Conservation (phyloP, 1,140 invertebrate species). For the Conus ventricosus region DNA sequence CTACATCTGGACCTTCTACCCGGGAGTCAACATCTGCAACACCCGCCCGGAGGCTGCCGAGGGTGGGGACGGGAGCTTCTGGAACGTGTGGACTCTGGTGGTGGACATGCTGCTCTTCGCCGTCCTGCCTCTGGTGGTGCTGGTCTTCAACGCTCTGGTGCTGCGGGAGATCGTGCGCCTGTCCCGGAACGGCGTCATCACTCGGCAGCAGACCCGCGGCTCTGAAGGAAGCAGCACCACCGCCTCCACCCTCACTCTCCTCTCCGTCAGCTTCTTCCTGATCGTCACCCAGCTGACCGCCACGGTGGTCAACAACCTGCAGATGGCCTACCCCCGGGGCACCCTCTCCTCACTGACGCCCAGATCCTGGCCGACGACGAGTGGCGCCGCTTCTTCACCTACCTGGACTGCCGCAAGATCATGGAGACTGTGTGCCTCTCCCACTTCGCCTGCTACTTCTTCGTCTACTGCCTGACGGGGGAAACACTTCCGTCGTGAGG, state of each 20-base stretch:
- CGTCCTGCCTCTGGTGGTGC: conserved; percentile 59
- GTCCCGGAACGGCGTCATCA: conserved; percentile 47
- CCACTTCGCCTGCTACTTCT: conserved; percentile 68
- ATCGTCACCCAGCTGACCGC: conserved; percentile 65
- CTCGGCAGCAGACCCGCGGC: conserved; percentile 37
- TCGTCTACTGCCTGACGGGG: conserved; percentile 67
- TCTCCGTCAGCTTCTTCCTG: conserved; percentile 65
- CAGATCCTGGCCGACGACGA: conserved; percentile 48
- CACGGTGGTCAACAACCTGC: conserved; percentile 57
- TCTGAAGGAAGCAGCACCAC: conserved; percentile 41
- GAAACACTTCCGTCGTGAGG: conserved; percentile 63
- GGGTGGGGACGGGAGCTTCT: conserved; percentile 54
- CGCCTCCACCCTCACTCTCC: conserved; percentile 64
- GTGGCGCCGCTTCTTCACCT: conserved; percentile 61
- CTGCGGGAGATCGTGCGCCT: conserved; percentile 59
- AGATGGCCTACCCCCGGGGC: conserved; percentile 44
- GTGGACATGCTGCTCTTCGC: conserved; percentile 62
- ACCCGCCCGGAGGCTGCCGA: conserved; percentile 47
- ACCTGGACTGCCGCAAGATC: conserved; percentile 58
- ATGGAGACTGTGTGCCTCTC: conserved; percentile 65
- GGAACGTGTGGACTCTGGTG: conserved; percentile 58
- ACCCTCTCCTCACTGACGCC: conserved; percentile 38
- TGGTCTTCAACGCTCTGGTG: conserved; percentile 64
- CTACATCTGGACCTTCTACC: conserved; percentile 63
- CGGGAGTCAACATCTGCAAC: conserved; percentile 47